A percentile compares a stretch with the other conserved stretches of the same genome.
Evolutionary conservation across 2,113 vertebrate genomes (phyloP).

Genomic region (Chionomys nivalis): DNA sequence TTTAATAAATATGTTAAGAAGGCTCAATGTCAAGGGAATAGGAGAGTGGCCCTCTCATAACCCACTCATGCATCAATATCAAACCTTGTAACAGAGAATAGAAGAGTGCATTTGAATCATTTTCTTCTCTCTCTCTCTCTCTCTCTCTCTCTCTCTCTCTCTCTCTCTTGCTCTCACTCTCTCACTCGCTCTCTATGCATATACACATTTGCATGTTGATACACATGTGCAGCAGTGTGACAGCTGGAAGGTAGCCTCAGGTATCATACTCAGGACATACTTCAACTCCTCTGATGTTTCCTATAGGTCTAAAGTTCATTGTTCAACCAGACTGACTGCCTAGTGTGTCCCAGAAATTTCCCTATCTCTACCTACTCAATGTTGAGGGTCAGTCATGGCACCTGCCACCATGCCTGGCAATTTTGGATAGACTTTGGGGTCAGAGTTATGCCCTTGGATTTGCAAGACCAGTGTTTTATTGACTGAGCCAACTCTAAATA

Average conservation of each 20-base stretch:
- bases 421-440: background rate
- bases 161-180: background rate
- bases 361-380: background rate
- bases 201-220: background rate
- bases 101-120: background rate
- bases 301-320: background rate
- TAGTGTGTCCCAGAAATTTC: background rate
- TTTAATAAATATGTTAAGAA: background rate
- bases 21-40: background rate
- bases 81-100: background rate
- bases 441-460: background rate
- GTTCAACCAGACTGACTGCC: background rate
- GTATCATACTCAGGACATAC: background rate
- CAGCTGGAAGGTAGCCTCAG: background rate
- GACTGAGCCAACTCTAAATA: background rate
- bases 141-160: background rate
- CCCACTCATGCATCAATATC: background rate
- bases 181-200: background rate
- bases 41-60: background rate
- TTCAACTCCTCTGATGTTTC: background rate
- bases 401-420: background rate
- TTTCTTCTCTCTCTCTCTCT: background rate
- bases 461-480: background rate
- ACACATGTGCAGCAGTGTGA: accelerated
- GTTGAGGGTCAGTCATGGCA: background rate